Conservation (phyloP, 2,888 invertebrate species). For the Habrosyne pyritoides region DNA sequence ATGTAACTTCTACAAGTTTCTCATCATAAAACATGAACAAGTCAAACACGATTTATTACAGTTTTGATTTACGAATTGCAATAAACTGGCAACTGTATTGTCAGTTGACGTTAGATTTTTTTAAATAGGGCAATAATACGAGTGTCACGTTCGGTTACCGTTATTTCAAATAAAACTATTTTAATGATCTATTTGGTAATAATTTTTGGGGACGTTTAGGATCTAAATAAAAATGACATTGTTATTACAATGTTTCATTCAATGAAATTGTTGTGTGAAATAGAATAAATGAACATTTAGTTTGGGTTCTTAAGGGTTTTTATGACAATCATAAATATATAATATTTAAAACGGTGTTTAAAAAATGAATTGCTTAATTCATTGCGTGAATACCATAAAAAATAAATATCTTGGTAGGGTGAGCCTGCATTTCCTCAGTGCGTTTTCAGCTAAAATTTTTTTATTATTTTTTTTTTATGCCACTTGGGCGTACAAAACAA, state of each 20-base stretch:
- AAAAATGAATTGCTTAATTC: neutral
- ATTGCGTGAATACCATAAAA: neutral
- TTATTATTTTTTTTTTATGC: no score
- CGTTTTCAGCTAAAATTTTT: no score
- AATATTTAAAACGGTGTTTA: neutral
- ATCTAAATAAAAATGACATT: conserved; percentile 20
- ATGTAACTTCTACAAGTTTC: conserved; percentile 32
- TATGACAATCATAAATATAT: neutral
- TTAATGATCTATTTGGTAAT: conserved; percentile 48
- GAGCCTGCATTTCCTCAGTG: no score
- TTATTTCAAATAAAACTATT: conserved; percentile 59
- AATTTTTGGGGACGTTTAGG: conserved; percentile 33
- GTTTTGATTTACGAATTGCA: conserved; percentile 67
- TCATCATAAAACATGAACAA: conserved; percentile 55
- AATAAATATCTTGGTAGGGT: no score
- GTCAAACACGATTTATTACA: conserved; percentile 62
- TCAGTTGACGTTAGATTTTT: conserved; percentile 65
- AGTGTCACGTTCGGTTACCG: conserved; percentile 68
- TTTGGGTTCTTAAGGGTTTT: neutral
- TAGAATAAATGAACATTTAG: neutral
- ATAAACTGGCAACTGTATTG: conserved; percentile 72
- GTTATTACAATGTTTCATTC: conserved; percentile 12
- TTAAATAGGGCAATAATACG: conserved; percentile 74
- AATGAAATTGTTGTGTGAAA: conserved; percentile 7
- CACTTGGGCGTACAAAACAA: no score